These are phyloP conservation scores for Limnephilus rhombicus DNA, from an alignment of 2,888 invertebrate genomes.

Conservation along the genomic window DNA sequence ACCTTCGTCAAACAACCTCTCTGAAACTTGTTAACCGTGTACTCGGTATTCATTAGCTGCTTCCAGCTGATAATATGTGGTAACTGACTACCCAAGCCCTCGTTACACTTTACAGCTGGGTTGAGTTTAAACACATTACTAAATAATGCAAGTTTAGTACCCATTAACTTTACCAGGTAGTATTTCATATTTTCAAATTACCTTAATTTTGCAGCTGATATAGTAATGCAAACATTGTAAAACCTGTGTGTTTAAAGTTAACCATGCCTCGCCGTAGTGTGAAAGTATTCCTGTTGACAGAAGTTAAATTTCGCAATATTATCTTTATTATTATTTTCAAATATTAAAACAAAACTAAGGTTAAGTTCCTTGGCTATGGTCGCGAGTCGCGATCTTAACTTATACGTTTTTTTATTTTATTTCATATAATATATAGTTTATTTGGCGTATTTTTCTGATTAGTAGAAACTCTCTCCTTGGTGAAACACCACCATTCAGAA, in stretches of 20 bases:
- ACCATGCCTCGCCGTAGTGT: not conserved
- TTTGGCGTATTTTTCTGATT: too few species aligned
- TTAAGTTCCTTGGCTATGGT: too few species aligned
- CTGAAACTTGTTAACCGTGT: slow-evolving; percentile 36
- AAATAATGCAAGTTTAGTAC: slow-evolving; percentile 40
- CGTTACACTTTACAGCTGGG: not conserved
- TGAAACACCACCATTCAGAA: too few species aligned
- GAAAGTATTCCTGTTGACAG: not conserved
- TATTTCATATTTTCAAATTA: slow-evolving; percentile 1
- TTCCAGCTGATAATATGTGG: not conserved
- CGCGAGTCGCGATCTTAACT: too few species aligned
- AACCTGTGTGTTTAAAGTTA: not conserved
- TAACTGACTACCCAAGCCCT: not conserved
- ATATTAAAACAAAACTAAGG: too few species aligned
- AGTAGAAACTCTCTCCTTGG: too few species aligned
- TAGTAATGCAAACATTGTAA: not conserved
- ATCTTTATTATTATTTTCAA: too few species aligned
- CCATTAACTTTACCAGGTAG: not conserved
- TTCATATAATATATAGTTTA: too few species aligned
- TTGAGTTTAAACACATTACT: slow-evolving; percentile 25
- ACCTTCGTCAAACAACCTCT: not conserved
- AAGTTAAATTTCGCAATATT: not conserved
- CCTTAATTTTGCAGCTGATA: not conserved
- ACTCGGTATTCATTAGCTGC: slow-evolving; percentile 20
- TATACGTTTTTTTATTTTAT: too few species aligned